Base-by-base conservation (phyloP, 2,888 invertebrate species). In the Tillus elongatus region DNA sequence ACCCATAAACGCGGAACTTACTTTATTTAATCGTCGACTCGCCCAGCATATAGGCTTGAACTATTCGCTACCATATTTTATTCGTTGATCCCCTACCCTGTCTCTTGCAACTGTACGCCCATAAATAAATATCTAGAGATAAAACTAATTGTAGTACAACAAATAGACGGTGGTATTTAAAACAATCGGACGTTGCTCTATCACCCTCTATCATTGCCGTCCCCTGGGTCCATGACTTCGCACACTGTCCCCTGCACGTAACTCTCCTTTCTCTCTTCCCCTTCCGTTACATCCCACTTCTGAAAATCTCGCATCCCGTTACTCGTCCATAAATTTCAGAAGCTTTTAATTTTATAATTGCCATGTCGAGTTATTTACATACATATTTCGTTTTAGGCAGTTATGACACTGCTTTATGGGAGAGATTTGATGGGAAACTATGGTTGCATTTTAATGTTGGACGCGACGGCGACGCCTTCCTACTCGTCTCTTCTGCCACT, bases 271-370 rank as follows among this genome's bases (percentile, higher is more conserved):
- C 24, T 19, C 6, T 8, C 24, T 19, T 19, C 24, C 24, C 6
- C 24, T 8, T 19, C 24, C 24, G 24, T 19, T 6, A 19, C 24
- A 8, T n/a, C n/a, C 24, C 24, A 6, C 24, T 19, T 19, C n/a
- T 19, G 24, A n/a, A n/a, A n/a, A n/a, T n/a, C n/a, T n/a, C n/a
- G n/a, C 10, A 30, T 24, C 15, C 19, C 14, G 11, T 4, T 8
- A 30, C 35, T 27, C 30, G 42, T 39, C 44, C 50, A 52, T 57
- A 57, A 56, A 56, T 57, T 54, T 51, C 39, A 43, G 46, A 47
- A 48, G 52, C 51, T 54, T 57, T 58, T 57, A 56, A 57, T 57
- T 58, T 58, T 53, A 53, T 54, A 56, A 56, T 56, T 52, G 56
- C 51, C 47, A 45, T 41, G 51, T 44, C 46, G 48, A 46, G 45